Percentiles rank a stretch among this genome's conserved stretches.
Evolutionary conservation across 2,888 invertebrate genomes (phyloP).

Genomic region (Xanthia icteritia): DNA sequence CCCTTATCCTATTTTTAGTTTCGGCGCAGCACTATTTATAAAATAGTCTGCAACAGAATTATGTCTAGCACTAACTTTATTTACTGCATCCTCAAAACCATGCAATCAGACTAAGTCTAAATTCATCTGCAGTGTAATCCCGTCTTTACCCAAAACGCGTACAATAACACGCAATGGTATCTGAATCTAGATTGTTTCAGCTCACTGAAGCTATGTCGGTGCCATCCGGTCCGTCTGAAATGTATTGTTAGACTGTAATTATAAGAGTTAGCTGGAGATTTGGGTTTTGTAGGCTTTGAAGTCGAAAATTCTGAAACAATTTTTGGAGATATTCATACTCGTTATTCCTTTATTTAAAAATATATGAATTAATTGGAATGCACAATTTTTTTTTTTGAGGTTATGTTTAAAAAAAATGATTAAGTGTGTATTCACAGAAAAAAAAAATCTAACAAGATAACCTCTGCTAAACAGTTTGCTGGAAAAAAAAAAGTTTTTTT

Average conservation of each 20-base stretch:
- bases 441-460: too few species aligned
- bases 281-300: background rate
- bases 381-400: too few species aligned
- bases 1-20: too few species aligned
- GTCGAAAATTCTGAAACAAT: background rate
- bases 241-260: slow-evolving; percentile 39
- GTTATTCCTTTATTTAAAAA: too few species aligned
- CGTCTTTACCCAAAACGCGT: background rate
- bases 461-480: too few species aligned
- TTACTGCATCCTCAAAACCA: background rate
- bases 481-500: too few species aligned
- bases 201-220: slow-evolving; percentile 32
- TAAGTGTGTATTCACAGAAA: too few species aligned
- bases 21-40: too few species aligned
- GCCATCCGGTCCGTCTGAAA: slow-evolving; percentile 2
- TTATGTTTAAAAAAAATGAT: too few species aligned
- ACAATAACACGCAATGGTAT: slow-evolving; percentile 38
- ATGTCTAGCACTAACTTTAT: background rate
- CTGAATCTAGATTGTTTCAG: slow-evolving; percentile 49
- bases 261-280: slow-evolving; percentile 26
- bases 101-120: background rate
- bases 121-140: background rate
- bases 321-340: background rate
- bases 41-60: too few species aligned
- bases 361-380: too few species aligned